Evolutionary conservation across 2,797 vertebrate species (phyloP).

Genomic region (Hyperoplus immaculatus): DNA sequence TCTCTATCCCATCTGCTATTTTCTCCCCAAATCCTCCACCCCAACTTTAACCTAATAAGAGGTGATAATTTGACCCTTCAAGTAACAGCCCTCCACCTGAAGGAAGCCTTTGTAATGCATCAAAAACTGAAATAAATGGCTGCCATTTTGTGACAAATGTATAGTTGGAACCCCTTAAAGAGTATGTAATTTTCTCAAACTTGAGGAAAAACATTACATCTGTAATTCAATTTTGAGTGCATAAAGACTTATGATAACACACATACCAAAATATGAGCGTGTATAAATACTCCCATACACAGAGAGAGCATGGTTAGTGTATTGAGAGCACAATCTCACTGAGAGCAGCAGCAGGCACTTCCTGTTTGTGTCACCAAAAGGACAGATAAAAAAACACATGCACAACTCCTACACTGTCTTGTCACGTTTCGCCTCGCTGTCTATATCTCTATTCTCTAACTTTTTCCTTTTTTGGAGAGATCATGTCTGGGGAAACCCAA

Average conservation of each 20-base stretch:
- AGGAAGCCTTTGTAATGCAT: no score
- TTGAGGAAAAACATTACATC: no score
- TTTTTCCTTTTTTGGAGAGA: not conserved
- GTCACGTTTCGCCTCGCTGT: not conserved
- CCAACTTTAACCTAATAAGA: no score
- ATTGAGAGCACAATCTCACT: constrained; percentile 23
- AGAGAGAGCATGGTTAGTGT: constrained; percentile 1
- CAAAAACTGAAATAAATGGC: no score
- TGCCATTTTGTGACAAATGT: no score
- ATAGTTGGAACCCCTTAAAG: no score
- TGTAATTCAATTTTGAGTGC: not conserved
- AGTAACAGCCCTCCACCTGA: no score
- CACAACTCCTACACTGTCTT: constrained; percentile 15
- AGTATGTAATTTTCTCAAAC: no score
- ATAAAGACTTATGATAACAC: not conserved
- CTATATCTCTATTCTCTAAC: not conserved
- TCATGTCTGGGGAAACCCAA: not conserved
- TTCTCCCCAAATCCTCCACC: no score
- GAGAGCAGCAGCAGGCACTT: constrained; percentile 60
- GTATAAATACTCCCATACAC: not conserved
- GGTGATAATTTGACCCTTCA: no score
- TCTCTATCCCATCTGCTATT: no score
- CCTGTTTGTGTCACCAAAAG: constrained; percentile 70
- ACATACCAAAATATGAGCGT: not conserved
- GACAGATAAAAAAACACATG: constrained; percentile 50